Evolutionary conservation across 2,797 vertebrate genomes (phyloP).

Genomic region (Manis javanica): DNA sequence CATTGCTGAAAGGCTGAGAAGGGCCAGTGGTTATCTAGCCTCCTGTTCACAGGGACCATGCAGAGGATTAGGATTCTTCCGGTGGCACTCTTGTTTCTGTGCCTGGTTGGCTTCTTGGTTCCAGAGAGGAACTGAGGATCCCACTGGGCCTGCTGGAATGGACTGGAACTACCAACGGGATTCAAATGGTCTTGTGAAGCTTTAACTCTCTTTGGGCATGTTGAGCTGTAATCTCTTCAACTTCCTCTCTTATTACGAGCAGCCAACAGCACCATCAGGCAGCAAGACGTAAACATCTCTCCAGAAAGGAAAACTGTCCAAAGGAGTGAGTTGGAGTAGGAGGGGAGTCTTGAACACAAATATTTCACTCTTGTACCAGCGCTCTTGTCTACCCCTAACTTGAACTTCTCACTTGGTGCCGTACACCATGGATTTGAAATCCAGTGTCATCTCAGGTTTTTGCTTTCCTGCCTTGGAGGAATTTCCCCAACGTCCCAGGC

Average conservation of each 20-base stretch:
- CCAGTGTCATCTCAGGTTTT: not conserved
- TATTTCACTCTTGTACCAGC: not conserved
- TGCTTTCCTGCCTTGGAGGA: conserved; percentile 60
- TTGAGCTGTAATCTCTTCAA: not conserved
- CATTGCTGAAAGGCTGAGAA: not conserved
- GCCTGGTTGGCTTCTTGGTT: not conserved
- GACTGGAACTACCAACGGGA: not conserved
- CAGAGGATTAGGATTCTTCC: not conserved
- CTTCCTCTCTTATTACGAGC: not conserved
- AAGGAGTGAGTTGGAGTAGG: not conserved
- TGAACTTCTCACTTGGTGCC: not conserved
- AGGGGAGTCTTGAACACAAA: not conserved
- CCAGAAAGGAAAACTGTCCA: not conserved
- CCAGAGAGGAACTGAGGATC: not conserved
- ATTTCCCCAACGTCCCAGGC: conserved; percentile 57
- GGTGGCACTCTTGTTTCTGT: not conserved
- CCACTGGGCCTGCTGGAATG: not conserved
- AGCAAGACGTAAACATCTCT: not conserved
- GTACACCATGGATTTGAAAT: not conserved
- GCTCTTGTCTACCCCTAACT: not conserved
- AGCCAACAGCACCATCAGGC: not conserved
- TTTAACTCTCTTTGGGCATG: not conserved
- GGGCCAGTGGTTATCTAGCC: not conserved
- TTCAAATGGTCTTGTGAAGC: not conserved
- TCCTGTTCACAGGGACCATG: not conserved